Base-by-base conservation (phyloP, 2,888 invertebrate species). In the Lamellibrachia columna region DNA sequence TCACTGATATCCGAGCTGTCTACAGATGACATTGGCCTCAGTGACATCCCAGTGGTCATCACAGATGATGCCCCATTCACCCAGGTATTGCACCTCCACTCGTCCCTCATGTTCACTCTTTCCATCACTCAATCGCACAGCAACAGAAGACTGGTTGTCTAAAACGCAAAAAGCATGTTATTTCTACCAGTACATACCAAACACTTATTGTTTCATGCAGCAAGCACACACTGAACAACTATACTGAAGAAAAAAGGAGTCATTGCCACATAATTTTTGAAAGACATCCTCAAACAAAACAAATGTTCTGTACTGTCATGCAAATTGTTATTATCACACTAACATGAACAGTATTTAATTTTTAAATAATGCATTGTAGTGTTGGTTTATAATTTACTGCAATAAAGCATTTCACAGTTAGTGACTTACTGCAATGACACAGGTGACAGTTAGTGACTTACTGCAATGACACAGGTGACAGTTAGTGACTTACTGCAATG, bases 21-120 rank as follows among this genome's bases (percentile, higher is more conserved):
- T 97, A 96, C 99, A 99, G 52, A 98, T 98, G 3, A 99, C 98
- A 92, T 97, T 97, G 0, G 98, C 98, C 95, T 98, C 97, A 53
- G 96, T 97, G 93, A 98, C 96, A 15, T 97, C 97, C 95, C 98
- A 98, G 94, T 97, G 97, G 95, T 98, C 98, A 95, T 98, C 98
- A 96, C 98, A 98, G 8, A 98, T 97, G 93, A 97, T 97, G 0
- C 98, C 98, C 97, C 98, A 98, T 93, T 97, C 97, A 0, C 97
- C 98, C 93, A 96, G 96, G 97, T 98, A 97, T 96, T 97, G 97
- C 2, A 98, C 97, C 97, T 98, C 98, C 22, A 98, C 96, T 91
- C 97, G 96, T 3, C 98, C 98, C 96, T 97, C 97, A 6, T 75
- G 75, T 75, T 75, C 75, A 75, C 75, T 22, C 95, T 97, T 94